Base-by-base conservation (phyloP, 2,797 vertebrate genomes). In the Acanthiza pusilla region DNA sequence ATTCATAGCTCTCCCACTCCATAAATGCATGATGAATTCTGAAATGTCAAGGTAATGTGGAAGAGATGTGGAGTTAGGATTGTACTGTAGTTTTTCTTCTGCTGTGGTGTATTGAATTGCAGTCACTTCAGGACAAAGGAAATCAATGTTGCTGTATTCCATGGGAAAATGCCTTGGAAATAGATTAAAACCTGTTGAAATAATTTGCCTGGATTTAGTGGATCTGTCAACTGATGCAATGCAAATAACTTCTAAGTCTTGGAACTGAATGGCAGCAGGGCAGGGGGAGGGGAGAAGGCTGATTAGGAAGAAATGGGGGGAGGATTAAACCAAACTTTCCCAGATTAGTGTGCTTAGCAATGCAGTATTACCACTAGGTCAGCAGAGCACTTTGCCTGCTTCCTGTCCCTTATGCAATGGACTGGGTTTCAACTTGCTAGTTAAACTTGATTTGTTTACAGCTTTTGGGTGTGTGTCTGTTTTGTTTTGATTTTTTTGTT, bases 271-370 rank as follows among this genome's bases (percentile, higher is more conserved):
- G 81, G 73, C 55, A 40, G 27, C 5, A 16, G 48, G n/a, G 38
- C 4, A 34, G 51, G 34, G 26, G 42, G 30, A 47, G 32, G 50
- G 29, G 40, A 43, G 80, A 77, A 95, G 75, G 71, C 81, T 89
- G 86, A 68, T 94, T 74, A 92, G 77, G 70, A 95, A 93, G 86
- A 93, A 89, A 82, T 27, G 22, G 85, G 76, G 92, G 82, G 89
- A 92, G 82, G 94, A 96, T 96, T 96, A 97, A 88, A 75, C 22
- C 43, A 66, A 89, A 96, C 76, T 93, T 96, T 93, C 89, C 65
- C 80, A 85, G 85, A 86, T 89, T 66, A 91, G 36, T 42, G 66
- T 62, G 80, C 3, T 96, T 91, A 87, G 78, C 75, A 74, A 74
- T 76, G 87, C 84, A 76, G 43, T 79, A 75, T 96, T 95, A 79